Base-by-base conservation (phyloP, 2,113 vertebrate species). In the Megaleporinus macrocephalus region DNA sequence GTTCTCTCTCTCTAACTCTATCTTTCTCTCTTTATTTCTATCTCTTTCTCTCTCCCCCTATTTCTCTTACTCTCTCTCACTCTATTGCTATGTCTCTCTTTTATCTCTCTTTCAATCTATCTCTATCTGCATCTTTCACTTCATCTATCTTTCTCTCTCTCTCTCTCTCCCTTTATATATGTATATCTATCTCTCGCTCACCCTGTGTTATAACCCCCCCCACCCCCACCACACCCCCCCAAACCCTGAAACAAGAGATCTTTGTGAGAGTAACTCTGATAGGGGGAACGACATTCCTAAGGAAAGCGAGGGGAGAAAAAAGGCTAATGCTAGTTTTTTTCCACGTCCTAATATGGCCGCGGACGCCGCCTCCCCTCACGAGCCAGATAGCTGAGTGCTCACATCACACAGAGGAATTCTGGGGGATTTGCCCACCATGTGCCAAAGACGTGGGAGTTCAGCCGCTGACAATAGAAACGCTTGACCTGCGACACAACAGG, bases 201-300 rank as follows among this genome's bases (percentile, higher is more conserved):
- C 41, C 41, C 9, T 44, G 41, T 44, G 41, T 44, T 44, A 44
- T n/a, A n/a, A n/a, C n/a, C n/a, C n/a, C n/a, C n/a, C n/a, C n/a
- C n/a, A n/a, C n/a, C n/a, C n/a, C n/a, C 41, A 44, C 41, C 41
- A 4, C 66, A 61, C 24, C 1, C 30, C 26, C 44, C 14, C 30
- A 5, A 36, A 74, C 18, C 27, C 71, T 24, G 16, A 53, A 61
- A 86, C 78, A 81, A 27, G 88, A 80, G 62, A 65, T 29, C 27
- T 65, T 65, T 65, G 26, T 65, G 29, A 27, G 61, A 15, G 26
- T 29, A 63, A 63, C 59, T 62, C 13, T 65, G 27, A 65, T 65
- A 65, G 4, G 12, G 16, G 29, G 27, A 65, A 65, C 27, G 18
- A 65, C 62, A 65, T 65, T 65, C 62, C 62, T 65, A 20, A 65